phyloP scores from a whole-genome alignment of 2,888 invertebrate genomes.

The Scaptomyza caliginosa region DNA sequence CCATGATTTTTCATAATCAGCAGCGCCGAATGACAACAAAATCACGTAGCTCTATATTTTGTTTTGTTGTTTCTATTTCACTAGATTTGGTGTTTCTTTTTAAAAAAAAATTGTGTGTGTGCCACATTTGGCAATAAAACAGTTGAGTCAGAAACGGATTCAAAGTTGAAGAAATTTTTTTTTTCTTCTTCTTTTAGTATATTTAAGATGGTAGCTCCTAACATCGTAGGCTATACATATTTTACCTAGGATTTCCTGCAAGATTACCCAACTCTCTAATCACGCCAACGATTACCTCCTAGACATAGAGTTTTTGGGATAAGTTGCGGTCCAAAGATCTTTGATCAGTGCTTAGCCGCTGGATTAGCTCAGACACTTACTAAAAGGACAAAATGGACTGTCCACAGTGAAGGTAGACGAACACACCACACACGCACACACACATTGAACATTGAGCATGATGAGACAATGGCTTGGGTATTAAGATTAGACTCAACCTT shows the following conservation, averaged over 20 bases:
- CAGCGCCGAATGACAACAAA: constrained; percentile 64
- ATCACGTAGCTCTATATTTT: constrained; percentile 60
- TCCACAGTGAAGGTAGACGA: constrained; percentile 7
- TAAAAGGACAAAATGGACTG: constrained; percentile 43
- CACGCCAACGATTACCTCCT: constrained; percentile 33
- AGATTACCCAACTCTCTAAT: constrained; percentile 48
- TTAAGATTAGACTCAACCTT: constrained; percentile 48
- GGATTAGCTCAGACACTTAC: constrained; percentile 70
- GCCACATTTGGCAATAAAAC: constrained; percentile 38
- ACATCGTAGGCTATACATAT: neutral
- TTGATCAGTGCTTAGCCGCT: constrained; percentile 75
- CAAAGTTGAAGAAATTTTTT: neutral
- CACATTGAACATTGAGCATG: constrained; percentile 21
- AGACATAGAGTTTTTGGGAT: constrained; percentile 35
- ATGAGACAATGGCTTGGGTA: constrained; percentile 48
- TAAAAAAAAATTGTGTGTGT: too few species aligned
- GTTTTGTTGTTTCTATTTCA: constrained; percentile 23
- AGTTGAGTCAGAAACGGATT: constrained; percentile 9
- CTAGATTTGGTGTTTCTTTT: constrained; percentile 3
- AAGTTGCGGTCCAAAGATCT: constrained; percentile 72
- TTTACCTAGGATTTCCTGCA: constrained; percentile 1
- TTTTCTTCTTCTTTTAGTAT: too few species aligned
- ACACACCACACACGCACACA: constrained; percentile 35
- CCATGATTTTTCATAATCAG: constrained; percentile 78
- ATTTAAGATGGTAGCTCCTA: neutral